Conservation (phyloP, 2,113 vertebrate species). For the Aythya baeri region DNA sequence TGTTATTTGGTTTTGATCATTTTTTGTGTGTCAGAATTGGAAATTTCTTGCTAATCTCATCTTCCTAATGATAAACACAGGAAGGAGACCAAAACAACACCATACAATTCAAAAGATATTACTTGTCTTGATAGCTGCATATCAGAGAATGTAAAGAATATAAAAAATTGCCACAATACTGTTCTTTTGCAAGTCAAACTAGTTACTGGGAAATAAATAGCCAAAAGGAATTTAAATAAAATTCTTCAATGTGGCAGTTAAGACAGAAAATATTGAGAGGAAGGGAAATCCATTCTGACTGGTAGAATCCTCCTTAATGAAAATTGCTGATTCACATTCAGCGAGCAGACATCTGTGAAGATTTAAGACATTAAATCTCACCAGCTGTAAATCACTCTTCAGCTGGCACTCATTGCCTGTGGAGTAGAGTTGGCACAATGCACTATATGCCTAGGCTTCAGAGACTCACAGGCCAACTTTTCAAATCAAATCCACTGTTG, state of each 20-base stretch:
- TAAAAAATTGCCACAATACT: neutral
- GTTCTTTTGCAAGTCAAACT: neutral
- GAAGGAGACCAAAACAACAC: constrained; percentile 6
- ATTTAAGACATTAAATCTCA: neutral
- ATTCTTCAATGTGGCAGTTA: neutral
- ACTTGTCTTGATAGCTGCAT: constrained; percentile 10
- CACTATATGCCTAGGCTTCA: rapidly evolving
- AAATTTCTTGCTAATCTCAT: neutral
- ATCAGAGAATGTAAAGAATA: neutral
- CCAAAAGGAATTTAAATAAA: neutral
- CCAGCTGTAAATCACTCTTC: neutral
- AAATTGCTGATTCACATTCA: neutral
- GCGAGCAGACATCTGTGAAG: neutral
- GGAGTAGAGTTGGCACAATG: neutral
- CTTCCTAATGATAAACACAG: neutral
- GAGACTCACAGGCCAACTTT: neutral
- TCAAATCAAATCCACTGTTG: neutral
- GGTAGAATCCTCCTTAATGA: neutral
- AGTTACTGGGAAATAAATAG: neutral
- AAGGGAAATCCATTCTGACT: neutral
- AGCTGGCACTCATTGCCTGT: neutral
- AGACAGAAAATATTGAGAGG: neutral
- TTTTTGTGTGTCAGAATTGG: neutral
- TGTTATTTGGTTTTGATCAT: neutral
- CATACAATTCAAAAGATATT: neutral